Base-by-base conservation (phyloP, 2,888 invertebrate genomes). In the Yponomeuta sedellus region DNA sequence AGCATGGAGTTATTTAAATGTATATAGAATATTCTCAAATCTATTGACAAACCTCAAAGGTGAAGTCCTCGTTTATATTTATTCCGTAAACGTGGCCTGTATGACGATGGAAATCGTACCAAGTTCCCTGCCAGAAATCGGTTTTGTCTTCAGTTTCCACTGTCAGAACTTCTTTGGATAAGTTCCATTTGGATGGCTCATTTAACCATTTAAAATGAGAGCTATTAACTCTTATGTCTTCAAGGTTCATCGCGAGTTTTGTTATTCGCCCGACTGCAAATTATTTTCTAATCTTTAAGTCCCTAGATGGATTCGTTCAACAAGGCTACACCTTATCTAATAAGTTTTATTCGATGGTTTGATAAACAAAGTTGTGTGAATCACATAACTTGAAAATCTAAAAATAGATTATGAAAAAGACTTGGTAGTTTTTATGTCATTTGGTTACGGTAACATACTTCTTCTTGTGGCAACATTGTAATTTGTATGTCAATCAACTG, bases 51-150 rank as follows among this genome's bases (percentile, higher is more conserved):
- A 87, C 88, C 72, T 80, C 74, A 66, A 85, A 75, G 11, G 78
- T 80, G 68, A 86, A 88, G 68, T 88, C 80, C 52, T 79, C 80
- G 66, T 75, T 77, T 1, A 86, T 69, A 64, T 80, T 72, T 10
- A 81, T 67, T 1, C 83, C 86, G 69, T 71, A 88, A 2, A 85
- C 66, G 75, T 88, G 88, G 0, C 88, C 88, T 0, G 80, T 71
- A 62, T 83, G 85, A 16, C 72, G 71, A 64, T 74, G 67, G 67
- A 86, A 88, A 65, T 81, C 75, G 67, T 87, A 86, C 74, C 74
- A 83, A 19, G 88, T 88, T 61, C 76, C 78, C 73, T 85, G 83
- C 88, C 88, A 88, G 70, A 86, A 88, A 70, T 88, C 88, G 0
- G 82, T 80, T 63, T 76, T 76, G n/a, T 80, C 74, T n/a, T 85